Conservation (phyloP, 2,797 vertebrate species). For the Eulemur coronatus region DNA sequence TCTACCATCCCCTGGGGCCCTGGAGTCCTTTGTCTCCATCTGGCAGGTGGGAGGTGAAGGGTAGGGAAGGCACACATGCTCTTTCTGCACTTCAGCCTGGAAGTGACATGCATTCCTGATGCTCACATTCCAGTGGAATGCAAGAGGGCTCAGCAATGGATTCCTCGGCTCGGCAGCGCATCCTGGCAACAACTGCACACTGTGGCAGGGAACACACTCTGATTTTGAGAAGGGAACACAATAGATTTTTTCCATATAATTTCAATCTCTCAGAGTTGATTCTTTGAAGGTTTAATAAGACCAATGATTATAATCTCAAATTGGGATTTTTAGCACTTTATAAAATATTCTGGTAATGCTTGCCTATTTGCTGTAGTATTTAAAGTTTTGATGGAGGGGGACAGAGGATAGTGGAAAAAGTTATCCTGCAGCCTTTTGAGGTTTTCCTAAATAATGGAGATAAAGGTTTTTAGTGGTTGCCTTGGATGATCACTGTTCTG, state of each 20-base stretch:
- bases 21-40: background rate
- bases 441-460: constrained; percentile 4
- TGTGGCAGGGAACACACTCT: background rate
- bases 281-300: background rate
- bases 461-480: background rate
- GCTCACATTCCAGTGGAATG: background rate
- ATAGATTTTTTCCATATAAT: background rate
- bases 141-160: background rate
- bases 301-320: background rate
- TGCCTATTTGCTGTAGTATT: background rate
- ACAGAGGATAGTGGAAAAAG: background rate
- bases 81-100: background rate
- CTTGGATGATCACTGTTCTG: background rate
- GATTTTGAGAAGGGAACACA: background rate
- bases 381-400: background rate
- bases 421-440: background rate
- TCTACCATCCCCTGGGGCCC: background rate
- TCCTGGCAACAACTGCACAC: background rate
- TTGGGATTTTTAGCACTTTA: background rate
- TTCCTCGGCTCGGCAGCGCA: background rate
- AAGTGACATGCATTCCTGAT: background rate
- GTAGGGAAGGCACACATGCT: background rate
- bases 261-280: background rate
- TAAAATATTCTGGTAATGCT: background rate
- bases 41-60: background rate